phyloP scores from a whole-genome alignment of 2,797 vertebrate species.

The Coilia nasus region DNA sequence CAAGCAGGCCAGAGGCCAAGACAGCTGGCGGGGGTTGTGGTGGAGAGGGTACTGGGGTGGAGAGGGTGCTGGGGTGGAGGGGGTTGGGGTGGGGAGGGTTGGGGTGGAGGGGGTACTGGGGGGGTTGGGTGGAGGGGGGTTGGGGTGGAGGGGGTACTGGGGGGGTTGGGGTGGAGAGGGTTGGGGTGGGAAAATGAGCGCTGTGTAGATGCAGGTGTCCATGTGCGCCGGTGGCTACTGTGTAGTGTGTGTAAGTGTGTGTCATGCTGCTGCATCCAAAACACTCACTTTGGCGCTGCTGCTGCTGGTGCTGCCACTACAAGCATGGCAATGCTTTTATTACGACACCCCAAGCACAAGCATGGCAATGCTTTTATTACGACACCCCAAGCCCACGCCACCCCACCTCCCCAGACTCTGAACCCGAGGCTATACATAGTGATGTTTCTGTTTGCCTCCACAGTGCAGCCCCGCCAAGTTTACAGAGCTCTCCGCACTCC shows the following conservation, averaged over 20 bases:
- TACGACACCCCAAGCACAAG: neutral
- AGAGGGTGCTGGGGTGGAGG: too few species aligned
- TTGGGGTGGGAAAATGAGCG: too few species aligned
- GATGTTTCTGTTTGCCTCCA: conserved; percentile 58
- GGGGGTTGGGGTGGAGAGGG: too few species aligned
- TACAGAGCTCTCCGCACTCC: neutral
- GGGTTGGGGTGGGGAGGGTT: too few species aligned
- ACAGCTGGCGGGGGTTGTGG: neutral
- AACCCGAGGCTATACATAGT: neutral
- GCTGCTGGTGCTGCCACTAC: neutral
- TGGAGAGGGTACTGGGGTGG: neutral
- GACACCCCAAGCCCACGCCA: neutral
- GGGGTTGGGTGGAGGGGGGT: too few species aligned
- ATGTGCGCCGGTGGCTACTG: too few species aligned
- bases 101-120: too few species aligned
- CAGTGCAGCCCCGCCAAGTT: neutral
- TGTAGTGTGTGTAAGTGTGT: too few species aligned
- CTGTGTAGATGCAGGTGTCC: too few species aligned
- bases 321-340: neutral
- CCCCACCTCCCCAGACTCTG: neutral
- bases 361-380: neutral
- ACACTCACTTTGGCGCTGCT: neutral
- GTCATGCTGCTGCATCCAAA: conserved; percentile 13
- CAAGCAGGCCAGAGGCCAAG: conserved; percentile 1
- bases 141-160: too few species aligned